Conservation (phyloP, 2,888 invertebrate genomes). For the Emmelina monodactyla region DNA sequence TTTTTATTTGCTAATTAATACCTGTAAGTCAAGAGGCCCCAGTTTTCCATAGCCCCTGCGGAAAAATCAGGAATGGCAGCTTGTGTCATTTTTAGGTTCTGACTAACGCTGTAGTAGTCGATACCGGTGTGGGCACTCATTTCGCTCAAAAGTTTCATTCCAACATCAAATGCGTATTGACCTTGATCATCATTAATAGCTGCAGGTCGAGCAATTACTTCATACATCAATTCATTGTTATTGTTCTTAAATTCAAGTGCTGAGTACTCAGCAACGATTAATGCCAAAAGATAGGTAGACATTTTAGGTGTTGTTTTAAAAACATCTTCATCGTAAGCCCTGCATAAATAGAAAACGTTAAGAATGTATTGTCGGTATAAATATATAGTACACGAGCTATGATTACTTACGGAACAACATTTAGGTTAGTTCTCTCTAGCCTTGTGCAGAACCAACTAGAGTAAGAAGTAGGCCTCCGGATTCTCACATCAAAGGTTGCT, state of each 20-base stretch:
- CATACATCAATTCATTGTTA: conserved; percentile 23
- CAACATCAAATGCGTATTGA: conserved; percentile 42
- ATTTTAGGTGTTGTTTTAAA: conserved; percentile 49
- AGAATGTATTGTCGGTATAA: no score
- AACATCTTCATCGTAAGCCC: conserved; percentile 32
- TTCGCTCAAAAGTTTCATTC: conserved; percentile 40
- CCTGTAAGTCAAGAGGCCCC: conserved; percentile 83
- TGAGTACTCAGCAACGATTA: conserved; percentile 71
- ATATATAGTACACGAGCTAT: no score
- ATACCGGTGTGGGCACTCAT: conserved; percentile 67
- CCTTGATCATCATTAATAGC: conserved; percentile 39
- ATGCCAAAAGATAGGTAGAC: conserved; percentile 76
- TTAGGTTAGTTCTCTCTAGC: conserved; percentile 27
- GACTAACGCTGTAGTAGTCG: conserved; percentile 51
- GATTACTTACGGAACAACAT: not conserved
- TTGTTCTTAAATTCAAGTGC: conserved; percentile 10
- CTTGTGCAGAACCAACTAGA: conserved; percentile 68
- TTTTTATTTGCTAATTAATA: no score
- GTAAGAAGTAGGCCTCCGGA: conserved; percentile 63
- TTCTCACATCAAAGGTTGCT: conserved; percentile 74
- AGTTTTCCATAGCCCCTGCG: conserved; percentile 86
- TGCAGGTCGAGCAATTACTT: conserved; percentile 51
- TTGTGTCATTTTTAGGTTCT: conserved; percentile 68
- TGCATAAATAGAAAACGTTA: no score
- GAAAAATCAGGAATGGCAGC: conserved; percentile 81